phyloP scores from a whole-genome alignment of 2,797 vertebrate species.

The Phrynocephalus guinanensis region DNA sequence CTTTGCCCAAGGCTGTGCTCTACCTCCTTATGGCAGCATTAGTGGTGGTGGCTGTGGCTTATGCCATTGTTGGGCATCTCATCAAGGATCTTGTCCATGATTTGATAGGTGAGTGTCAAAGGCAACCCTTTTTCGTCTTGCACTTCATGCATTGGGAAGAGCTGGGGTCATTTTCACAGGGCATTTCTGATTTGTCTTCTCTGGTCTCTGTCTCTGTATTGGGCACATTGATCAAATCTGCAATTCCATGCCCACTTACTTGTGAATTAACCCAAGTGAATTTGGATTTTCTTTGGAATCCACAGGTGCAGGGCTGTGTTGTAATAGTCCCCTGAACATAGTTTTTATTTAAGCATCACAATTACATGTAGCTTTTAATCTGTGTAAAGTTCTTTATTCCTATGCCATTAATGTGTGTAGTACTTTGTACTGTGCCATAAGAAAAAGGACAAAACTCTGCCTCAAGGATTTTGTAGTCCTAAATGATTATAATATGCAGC shows the following conservation, averaged over 20 bases:
- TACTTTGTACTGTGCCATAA: background rate
- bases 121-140: fast-evolving
- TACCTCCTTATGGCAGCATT: constrained; percentile 91
- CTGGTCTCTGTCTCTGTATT: background rate
- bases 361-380: too few relatives aligned
- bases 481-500: background rate
- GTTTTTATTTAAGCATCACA: background rate
- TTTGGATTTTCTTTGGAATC: background rate
- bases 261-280: background rate
- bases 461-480: background rate
- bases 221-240: background rate
- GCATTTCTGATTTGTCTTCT: background rate
- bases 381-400: too few relatives aligned
- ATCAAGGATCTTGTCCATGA: constrained; percentile 91
- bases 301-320: background rate
- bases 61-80: constrained; percentile 90
- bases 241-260: background rate
- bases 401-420: background rate
- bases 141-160: background rate
- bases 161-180: background rate
- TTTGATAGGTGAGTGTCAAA: constrained; percentile 83
- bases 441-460: background rate
- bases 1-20: constrained; percentile 88
- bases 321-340: background rate
- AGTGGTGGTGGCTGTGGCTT: constrained; percentile 89